Base-by-base conservation (phyloP, 1,140 invertebrate species). In the Heliconius hermathena region DNA sequence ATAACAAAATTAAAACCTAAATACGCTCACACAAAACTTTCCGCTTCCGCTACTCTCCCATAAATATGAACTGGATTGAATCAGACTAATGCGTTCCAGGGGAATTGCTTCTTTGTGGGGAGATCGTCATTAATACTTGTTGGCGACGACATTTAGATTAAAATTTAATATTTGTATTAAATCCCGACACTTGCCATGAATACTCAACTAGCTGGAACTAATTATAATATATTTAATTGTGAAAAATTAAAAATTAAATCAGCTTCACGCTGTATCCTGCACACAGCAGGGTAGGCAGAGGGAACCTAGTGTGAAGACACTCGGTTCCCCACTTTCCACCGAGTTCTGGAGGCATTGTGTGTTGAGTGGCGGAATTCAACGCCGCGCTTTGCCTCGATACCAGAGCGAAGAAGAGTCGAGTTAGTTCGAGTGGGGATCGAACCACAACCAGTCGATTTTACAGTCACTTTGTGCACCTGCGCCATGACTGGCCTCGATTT, bases 131-230 rank as follows among this genome's bases (percentile, higher is more conserved):
- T 91, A 93, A 91, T 91, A 90, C 88, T 89, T 81, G 90, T 90
- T 89, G 88, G 85, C 85, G 90, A 89, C 88, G 90, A 91, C 89
- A 81, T 85, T 87, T 84, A 87, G 82, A 92, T 93, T 92, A 91
- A 93, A 91, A 87, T 93, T 90, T 93, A 90, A 92, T 93, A 91
- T 89, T 87, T 86, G 89, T 88, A 92, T 91, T 91, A 93, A 89
- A 90, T 85, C 83, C 79, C 83, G 73, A 74, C 81, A 82, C 85
- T 90, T 86, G 87, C 85, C 77, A 88, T 90, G 87, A 90, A 90
- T 88, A 87, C 76, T 60, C 73, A 87, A 86, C 81, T 80, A 89
- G 74, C 81, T 83, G 77, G 75, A 78, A 81, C 74, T 76, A 60
- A 81, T 82, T 83, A 77, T 72, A 74, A 80, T 66, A 73, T 66